Conservation (phyloP, 2,113 vertebrate genomes). For the Podarcis muralis region DNA sequence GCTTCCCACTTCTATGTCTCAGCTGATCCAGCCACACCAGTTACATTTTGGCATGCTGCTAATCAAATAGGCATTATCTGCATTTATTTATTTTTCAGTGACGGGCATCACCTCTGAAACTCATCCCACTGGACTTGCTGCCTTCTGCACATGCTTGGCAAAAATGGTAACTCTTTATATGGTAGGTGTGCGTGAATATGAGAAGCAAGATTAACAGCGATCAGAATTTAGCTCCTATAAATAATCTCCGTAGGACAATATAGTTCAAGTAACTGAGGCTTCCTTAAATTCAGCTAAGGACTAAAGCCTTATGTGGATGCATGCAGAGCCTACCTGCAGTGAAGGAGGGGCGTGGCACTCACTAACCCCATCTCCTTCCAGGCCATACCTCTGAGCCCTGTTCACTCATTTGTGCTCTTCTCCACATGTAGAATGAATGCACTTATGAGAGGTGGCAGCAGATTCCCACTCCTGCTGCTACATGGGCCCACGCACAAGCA, state of each 20-base stretch:
- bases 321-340: neutral
- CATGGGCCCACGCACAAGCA: too few relatives aligned
- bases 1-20: neutral
- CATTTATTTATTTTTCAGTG: neutral
- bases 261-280: conserved; percentile 19
- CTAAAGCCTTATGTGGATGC: neutral
- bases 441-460: too few relatives aligned
- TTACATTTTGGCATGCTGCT: neutral
- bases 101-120: neutral
- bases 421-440: too few relatives aligned
- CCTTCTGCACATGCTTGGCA: neutral
- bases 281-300: neutral
- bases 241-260: conserved; percentile 52
- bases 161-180: conserved; percentile 9
- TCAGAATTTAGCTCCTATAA: conserved; percentile 52
- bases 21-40: neutral
- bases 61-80: neutral
- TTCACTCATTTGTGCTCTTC: too few relatives aligned
- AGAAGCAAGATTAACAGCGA: conserved; percentile 10
- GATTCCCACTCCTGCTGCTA: too few relatives aligned
- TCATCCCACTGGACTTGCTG: neutral
- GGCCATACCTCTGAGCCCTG: neutral
- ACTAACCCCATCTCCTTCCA: neutral
- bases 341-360: neutral
- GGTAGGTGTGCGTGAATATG: conserved; percentile 36